Conservation (phyloP, 2,888 invertebrate species). For the Amphipyra berbera region DNA sequence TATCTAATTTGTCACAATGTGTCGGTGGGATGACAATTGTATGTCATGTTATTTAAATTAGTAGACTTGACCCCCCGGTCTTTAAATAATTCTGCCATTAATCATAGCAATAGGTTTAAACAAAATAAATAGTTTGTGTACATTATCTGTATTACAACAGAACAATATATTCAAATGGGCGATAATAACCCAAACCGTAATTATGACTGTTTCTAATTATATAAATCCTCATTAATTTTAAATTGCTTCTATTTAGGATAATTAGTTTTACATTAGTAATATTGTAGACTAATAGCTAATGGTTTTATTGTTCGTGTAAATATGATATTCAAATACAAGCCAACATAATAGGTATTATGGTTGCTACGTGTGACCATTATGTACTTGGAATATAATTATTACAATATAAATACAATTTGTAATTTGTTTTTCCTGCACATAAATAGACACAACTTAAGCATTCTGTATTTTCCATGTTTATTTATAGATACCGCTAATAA, state of each 20-base stretch:
- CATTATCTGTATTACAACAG: too few relatives aligned
- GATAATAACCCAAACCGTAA: background rate
- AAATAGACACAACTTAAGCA: background rate
- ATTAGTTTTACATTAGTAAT: slow-evolving; percentile 3
- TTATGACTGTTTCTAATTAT: background rate
- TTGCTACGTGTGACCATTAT: background rate
- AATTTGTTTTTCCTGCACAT: background rate
- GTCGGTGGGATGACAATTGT: too few relatives aligned
- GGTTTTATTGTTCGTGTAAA: background rate
- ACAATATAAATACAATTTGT: too few relatives aligned
- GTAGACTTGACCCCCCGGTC: too few relatives aligned
- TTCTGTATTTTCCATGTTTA: background rate
- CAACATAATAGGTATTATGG: background rate
- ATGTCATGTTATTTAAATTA: too few relatives aligned
- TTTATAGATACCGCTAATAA: too few relatives aligned
- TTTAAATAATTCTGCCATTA: too few relatives aligned
- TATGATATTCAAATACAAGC: background rate
- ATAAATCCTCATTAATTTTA: background rate
- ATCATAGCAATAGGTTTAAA: too few relatives aligned
- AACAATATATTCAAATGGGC: too few relatives aligned
- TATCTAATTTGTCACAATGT: background rate
- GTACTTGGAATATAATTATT: background rate
- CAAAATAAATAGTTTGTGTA: too few relatives aligned
- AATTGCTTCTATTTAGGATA: slow-evolving; percentile 1
- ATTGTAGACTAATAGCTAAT: too few relatives aligned